Evolutionary conservation across 2,888 invertebrate species (phyloP), one percentile per base, ranked within the genome.

Genomic region (Erebia palarica): DNA sequence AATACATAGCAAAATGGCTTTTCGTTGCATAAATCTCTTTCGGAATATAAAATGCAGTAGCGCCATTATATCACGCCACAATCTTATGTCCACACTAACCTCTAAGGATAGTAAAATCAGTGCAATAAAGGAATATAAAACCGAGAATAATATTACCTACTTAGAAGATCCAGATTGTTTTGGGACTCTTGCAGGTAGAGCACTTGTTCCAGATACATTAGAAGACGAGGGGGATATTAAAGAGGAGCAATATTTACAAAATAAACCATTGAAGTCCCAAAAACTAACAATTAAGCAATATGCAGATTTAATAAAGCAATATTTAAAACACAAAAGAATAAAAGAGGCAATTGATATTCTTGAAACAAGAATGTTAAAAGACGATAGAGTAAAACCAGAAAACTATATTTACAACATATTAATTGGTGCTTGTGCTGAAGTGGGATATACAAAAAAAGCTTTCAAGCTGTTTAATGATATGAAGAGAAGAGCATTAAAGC

Each of bases 371-470:
- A 96, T 97, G 96, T 82, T 96, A 9, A 94, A 96, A 85, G 94
- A 95, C 79, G 98, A 98, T 84, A 94, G 95, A 78, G 96, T 96
- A 0, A 95, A 96, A 84, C 98, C 98, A 0, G 96, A 95, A 73
- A 94, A 94, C 75, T 97, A 97, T 82, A 96, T 97, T 79, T 98
- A 96, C 83, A 96, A 96, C 82, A 91, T 97, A 69, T 86, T 99
- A n/a, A 96, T 99, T 73, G 95, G 96, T 72, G 97, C 95, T 10
- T 97, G 97, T 87, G 98, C 97, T 3, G 91, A 95, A 78, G 96
- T 95, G 1, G 99, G 99, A 0, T 97, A 97, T 80, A 95, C 97
- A 1, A 96, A 96, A 79, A 97, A 97, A 88, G 97, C 98, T 1
- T 98, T 98, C 83, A 94, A 95, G 77, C 91, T 99, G 1, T 98